phyloP scores from a whole-genome alignment of 1,140 invertebrate species.

The Drosophila equinoxialis region DNA sequence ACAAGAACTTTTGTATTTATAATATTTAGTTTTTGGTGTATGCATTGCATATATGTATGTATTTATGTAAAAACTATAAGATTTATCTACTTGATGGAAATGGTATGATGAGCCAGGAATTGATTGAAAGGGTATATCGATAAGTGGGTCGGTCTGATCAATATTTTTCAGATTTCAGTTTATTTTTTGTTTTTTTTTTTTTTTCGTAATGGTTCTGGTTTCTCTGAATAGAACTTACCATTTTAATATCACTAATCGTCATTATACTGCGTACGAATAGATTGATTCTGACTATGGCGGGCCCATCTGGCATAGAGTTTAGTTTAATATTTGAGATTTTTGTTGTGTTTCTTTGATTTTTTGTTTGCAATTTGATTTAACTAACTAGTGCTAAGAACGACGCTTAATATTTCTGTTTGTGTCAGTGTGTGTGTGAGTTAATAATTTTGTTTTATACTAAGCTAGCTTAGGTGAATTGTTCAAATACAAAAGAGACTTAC shows the following conservation, averaged over 20 bases:
- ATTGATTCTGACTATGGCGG: conserved; percentile 96
- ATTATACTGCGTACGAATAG: conserved; percentile 98
- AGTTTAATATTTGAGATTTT: conserved; percentile 58
- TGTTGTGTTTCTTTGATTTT: not conserved
- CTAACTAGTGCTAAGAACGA: conserved; percentile 17
- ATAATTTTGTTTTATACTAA: conserved; percentile 8
- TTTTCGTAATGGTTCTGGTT: conserved; percentile 15
- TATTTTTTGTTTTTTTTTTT: conserved; percentile 4
- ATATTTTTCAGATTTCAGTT: not conserved
- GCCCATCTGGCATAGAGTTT: conserved; percentile 90
- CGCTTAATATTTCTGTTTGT: conserved; percentile 13
- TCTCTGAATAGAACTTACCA: conserved; percentile 89
- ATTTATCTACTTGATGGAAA: conserved; percentile 4
- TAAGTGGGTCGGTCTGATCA: not conserved
- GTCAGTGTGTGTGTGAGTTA: not conserved
- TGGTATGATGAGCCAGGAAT: conserved; percentile 6
- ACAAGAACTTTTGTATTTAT: conserved; percentile 8
- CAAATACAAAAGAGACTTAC: conserved; percentile 28
- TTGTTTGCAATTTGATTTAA: not conserved
- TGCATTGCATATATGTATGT: conserved; percentile 22
- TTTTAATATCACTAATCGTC: conserved; percentile 99
- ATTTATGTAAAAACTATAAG: not conserved
- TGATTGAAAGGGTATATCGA: not conserved
- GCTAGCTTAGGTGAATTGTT: conserved; percentile 17
- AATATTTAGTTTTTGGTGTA: conserved; percentile 20